Base-by-base conservation (phyloP, 2,888 invertebrate species). In the Ornithoptera priamus region DNA sequence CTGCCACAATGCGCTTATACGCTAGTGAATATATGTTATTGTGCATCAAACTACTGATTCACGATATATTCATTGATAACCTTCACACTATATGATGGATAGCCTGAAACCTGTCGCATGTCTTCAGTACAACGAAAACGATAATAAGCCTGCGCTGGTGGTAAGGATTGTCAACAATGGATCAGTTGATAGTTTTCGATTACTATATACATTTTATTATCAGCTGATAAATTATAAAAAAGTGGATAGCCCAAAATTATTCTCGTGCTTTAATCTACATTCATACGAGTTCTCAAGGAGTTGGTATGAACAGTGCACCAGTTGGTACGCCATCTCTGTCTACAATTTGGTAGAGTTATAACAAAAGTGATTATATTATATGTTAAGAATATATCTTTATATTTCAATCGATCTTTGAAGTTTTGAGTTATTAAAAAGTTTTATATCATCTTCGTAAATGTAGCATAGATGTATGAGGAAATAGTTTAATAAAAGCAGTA, bases 1-100 rank as follows among this genome's bases (percentile, higher is more conserved):
- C 78, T 82, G 74, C 76, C 78, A 67, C 78, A 81, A 74, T 70
- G 68, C 58, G 59, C 71, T 58, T 42, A 6, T 17, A 6, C 42
- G n/a, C 42, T 18, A 6, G 50, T 50, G 50, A 50, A 50, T 18
- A 42, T 42, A 42, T 42, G 17, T 17, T 15, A 15, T 17, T 17
- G 17, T 50, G 18, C 5, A 50, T 18, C 10, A 50, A 50, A 18
- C 10, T 50, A 15, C 15, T 15, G 3, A 50, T 50, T 50, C 50
- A 15, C 50, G 15, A 18, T 18, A 10, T 5, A 50, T 17, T 50
- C 50, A 50, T 50, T 50, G 15, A 17, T 17, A 15, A 18, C 18
- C 6, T 57, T 2, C 2, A 57, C 57, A 22, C 22, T 57, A 20
- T n/a, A 20, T 20, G 12, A 10, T n/a, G 57, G 7, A 22, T n/a